Percentiles rank a stretch among this genome's conserved stretches.
These are phyloP conservation scores for Plumapathes pennacea DNA, from an alignment of 92 coral and sea anemone genomes.

Conservation along the genomic window DNA sequence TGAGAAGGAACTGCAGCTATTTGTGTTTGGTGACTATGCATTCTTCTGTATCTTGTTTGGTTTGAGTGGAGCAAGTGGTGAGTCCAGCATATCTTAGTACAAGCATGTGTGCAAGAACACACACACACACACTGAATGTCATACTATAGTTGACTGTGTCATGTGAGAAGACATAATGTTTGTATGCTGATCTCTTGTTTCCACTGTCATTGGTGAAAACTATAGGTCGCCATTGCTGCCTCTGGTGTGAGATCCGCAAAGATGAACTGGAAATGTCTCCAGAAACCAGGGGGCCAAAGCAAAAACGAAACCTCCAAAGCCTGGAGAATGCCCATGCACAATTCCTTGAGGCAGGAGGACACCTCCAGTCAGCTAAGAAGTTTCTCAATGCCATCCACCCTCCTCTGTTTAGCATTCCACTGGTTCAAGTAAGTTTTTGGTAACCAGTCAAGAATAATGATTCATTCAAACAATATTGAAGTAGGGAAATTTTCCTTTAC, in stretches of 20 bases:
- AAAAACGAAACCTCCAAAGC: background rate
- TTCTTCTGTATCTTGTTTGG: constrained; percentile 20
- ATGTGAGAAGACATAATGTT: too few species aligned
- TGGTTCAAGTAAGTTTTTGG: background rate
- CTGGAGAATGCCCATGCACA: background rate
- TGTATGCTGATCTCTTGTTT: too few species aligned
- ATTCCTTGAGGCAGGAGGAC: constrained; percentile 1
- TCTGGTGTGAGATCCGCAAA: background rate
- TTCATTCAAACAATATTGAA: too few species aligned
- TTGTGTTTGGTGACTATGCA: constrained; percentile 30
- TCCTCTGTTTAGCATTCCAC: background rate
- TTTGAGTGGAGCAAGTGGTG: constrained; percentile 29
- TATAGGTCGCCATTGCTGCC: background rate
- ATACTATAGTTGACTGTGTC: too few species aligned
- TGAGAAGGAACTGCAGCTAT: constrained; percentile 8
- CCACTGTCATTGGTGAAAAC: too few species aligned
- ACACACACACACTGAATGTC: too few species aligned
- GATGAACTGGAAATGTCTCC: background rate
- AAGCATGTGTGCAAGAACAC: too few species aligned
- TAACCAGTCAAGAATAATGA: too few species aligned
- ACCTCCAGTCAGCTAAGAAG: background rate
- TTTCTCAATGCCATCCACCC: background rate
- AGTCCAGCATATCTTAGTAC: too few species aligned
- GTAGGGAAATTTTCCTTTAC: too few species aligned
- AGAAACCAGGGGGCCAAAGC: background rate